A percentile compares a stretch with the other conserved stretches of the same genome.
Evolutionary conservation across 2,888 invertebrate genomes (phyloP).

Genomic region (Brachyptera risi): DNA sequence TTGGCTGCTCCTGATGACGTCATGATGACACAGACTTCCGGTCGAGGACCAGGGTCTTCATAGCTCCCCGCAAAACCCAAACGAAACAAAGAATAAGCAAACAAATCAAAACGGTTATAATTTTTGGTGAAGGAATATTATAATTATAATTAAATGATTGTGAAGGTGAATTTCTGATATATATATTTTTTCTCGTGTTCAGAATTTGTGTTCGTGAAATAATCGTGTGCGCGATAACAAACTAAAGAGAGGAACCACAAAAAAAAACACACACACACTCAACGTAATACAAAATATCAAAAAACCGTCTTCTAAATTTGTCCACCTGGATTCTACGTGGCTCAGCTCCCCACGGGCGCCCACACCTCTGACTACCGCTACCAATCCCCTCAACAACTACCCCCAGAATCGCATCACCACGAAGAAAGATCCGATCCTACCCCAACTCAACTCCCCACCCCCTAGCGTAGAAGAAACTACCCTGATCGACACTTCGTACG

Average conservation of each 20-base stretch:
- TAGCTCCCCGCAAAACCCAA: background rate
- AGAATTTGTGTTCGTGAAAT: no score
- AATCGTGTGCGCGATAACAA: no score
- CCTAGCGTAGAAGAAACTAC: slow-evolving; percentile 6
- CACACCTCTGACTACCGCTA: slow-evolving; percentile 30
- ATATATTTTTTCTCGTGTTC: no score
- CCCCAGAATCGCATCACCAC: slow-evolving; percentile 33
- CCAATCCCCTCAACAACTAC: slow-evolving; percentile 31
- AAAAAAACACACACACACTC: no score
- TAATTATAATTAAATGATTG: no score
- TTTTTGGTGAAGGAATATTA: no score
- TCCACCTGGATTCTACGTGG: slow-evolving; percentile 33
- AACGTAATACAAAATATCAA: no score
- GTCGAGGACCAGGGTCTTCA: background rate
- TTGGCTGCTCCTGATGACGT: background rate
- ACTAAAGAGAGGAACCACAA: no score
- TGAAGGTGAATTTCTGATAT: no score
- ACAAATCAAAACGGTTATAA: background rate
- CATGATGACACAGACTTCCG: background rate
- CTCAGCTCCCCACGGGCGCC: slow-evolving; percentile 37
- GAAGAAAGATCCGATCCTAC: background rate
- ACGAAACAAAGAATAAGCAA: background rate
- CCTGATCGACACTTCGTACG: slow-evolving; percentile 22
- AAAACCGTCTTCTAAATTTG: no score
- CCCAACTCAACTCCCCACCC: slow-evolving; percentile 14